Base-by-base conservation (phyloP, 2,888 invertebrate genomes). In the Gordius sp. region DNA sequence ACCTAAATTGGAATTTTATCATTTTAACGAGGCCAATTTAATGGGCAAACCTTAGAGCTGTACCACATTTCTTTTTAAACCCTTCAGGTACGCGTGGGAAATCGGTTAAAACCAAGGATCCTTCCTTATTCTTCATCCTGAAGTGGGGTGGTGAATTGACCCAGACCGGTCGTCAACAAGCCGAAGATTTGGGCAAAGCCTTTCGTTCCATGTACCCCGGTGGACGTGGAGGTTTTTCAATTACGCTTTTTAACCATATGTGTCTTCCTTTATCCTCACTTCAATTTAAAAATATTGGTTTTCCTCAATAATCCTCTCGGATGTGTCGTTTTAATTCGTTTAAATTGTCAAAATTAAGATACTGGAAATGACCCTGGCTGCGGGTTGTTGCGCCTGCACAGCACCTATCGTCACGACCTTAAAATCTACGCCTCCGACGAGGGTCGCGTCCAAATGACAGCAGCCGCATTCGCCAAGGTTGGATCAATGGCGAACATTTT, bases 121-220 rank as follows among this genome's bases (percentile, higher is more conserved):
- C 93, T 0, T 89, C 89, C 0, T 73, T 99, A 60, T 83, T 97
- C 58, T 73, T 99, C 62, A 93, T 99, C 61, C 74, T 97, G 61
- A 99, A 99, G 73, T 99, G 97, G 97, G 97, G 97, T 60, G 97
- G 97, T 53, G 97, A 97, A 72, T 73, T 97, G 66, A 99, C 97
- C 2, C 89, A 91, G 0, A 91, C 91, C 1, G 97, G 97, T 1
- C 78, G 87, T 62, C 82, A 86, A 59, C 91, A 93, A 72, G 91
- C 93, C 0, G 91, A 93, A 72, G 87, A 91, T 71, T 72, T 93
- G 62, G 97, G 97, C 47, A 77, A 89, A 63, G 87, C 93, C 68
- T 97, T 97, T 74, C 79, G 97, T 62, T 93, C 93, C 76, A 87
- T 97, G 81, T 97, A 97, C 72, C 97, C 97, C 13, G 91, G 89